Percentiles rank a stretch among this genome's conserved stretches.
phyloP scores from a whole-genome alignment of 2,888 invertebrate species.

The Alloplasta piceator region DNA sequence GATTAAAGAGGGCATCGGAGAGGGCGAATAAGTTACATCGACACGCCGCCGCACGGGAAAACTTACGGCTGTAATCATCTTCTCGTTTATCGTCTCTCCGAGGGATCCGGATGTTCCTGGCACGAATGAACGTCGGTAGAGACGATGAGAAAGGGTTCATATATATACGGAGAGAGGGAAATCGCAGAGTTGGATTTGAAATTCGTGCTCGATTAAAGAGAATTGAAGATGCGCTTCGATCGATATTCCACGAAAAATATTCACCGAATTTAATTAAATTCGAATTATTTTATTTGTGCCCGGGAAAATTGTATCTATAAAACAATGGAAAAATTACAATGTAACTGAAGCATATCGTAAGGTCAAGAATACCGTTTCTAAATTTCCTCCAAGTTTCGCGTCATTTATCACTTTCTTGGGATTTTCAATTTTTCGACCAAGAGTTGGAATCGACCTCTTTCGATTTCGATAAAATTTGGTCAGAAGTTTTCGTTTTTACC shows the following conservation, averaged over 20 bases:
- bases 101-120: slow-evolving; percentile 27
- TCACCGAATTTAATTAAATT: too few relatives aligned
- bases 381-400: too few relatives aligned
- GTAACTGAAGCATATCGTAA: too few relatives aligned
- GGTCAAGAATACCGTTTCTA: too few relatives aligned
- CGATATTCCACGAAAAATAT: background rate
- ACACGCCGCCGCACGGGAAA: slow-evolving; percentile 41
- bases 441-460: too few relatives aligned
- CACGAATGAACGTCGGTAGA: slow-evolving; percentile 36
- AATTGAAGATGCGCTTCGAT: slow-evolving; percentile 33
- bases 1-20: background rate
- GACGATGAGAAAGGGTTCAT: slow-evolving; percentile 8
- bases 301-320: too few relatives aligned
- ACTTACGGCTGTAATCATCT: slow-evolving; percentile 62
- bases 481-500: too few relatives aligned
- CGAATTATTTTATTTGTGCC: too few relatives aligned
- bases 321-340: too few relatives aligned
- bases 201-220: slow-evolving; percentile 25
- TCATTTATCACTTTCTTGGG: too few relatives aligned
- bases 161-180: background rate
- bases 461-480: too few relatives aligned
- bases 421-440: too few relatives aligned
- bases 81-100: slow-evolving; percentile 58
- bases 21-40: slow-evolving; percentile 20
- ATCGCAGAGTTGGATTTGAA: slow-evolving; percentile 35